Evolutionary conservation across 2,113 vertebrate species (phyloP).

Genomic region (Tachuris rubrigastra): DNA sequence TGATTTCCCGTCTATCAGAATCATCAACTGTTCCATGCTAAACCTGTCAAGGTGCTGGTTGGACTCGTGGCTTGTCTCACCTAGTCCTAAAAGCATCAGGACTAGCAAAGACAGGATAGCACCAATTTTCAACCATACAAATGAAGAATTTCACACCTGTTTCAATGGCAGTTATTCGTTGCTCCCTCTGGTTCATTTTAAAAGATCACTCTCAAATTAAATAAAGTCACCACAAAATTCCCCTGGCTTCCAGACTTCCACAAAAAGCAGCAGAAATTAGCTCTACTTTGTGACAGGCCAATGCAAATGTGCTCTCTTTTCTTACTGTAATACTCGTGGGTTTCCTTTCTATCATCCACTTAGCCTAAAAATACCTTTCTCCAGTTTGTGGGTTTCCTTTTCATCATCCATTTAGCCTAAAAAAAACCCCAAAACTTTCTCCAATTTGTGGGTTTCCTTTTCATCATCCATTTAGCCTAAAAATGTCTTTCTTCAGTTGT

Average conservation of each 20-base stretch:
- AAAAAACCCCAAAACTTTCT: not conserved
- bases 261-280: not conserved
- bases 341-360: constrained; percentile 8
- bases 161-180: not conserved
- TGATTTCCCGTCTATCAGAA: not conserved
- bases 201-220: not conserved
- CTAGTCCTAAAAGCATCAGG: not conserved
- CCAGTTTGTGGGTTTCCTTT: not conserved
- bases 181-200: not conserved
- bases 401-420: not conserved
- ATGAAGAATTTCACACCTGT: not conserved
- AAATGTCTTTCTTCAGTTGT: not conserved
- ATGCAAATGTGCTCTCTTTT: not conserved
- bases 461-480: not conserved
- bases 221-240: not conserved
- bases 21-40: not conserved
- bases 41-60: not conserved
- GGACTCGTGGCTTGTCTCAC: not conserved
- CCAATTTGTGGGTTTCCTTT: not conserved
- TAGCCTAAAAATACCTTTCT: constrained; percentile 12
- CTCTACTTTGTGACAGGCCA: not conserved
- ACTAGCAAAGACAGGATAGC: not conserved
- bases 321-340: not conserved
- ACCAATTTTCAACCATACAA: not conserved
- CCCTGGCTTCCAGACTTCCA: not conserved